Base-by-base conservation (phyloP, 2,888 invertebrate species). In the Drosophila subsilvestris region DNA sequence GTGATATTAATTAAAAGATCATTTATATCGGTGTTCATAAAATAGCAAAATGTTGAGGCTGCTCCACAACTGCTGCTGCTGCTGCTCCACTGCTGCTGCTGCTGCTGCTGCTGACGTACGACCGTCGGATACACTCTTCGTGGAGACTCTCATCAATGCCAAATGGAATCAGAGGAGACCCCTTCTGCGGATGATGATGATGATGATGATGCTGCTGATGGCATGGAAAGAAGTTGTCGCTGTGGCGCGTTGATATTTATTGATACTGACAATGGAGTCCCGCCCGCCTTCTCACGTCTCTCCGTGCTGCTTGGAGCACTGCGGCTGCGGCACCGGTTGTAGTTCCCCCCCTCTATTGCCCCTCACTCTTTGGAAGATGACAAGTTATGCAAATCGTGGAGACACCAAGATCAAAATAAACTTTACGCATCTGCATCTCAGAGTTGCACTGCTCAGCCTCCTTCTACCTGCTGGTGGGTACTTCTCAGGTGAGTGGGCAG, bases 1-100 rank as follows among this genome's bases (percentile, higher is more conserved):
- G 88, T 88, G 88, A 88, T 89, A 88, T 88, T 88, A 89, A 89
- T 88, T 88, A 86, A 88, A 87, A 88, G 85, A 84, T 89, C 89
- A 88, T 88, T 88, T 89, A 88, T 89, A 88, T 88, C 88, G 86
- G 81, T 79, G 86, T 74, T 83, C 86, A 85, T 86, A 86, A 86
- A 86, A 87, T 86, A 86, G 86, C 86, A 85, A 86, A 87, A 86
- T 86, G 87, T 76, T 80, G 63, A 75, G 69, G 57, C 18, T 47
- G 20, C 49, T 29, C 55, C n/a, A 49, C 45, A 60, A 53, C 67
- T 32, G 32, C 10, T 12, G 29, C 29, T 22, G 22, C 4, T 22
- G 57, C 22, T 47, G 20, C 49, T 29, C 55, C 18, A 49, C 45
- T 60, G 53, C 67, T 37, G 32, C 4, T 22, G 20, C 22, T 1